A percentile compares a stretch with the other conserved stretches of the same genome.
These are phyloP conservation scores for Macrochelys suwanniensis DNA, from an alignment of 2,797 vertebrate species.

Conservation along the genomic window DNA sequence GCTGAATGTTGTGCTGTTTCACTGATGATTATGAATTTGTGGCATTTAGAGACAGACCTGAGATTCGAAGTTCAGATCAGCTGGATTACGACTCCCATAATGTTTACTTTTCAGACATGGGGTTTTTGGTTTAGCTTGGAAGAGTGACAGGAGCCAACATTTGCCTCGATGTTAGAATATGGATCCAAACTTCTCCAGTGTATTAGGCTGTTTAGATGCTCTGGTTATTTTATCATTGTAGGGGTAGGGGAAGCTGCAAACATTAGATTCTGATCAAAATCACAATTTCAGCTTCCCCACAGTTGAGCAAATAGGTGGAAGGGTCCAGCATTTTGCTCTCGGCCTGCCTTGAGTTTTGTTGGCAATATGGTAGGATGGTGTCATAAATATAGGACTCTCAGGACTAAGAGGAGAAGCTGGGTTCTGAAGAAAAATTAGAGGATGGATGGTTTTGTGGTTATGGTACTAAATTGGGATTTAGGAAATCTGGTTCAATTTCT, in stretches of 20 bases:
- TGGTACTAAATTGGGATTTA: background rate
- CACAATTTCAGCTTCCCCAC: background rate
- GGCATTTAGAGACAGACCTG: background rate
- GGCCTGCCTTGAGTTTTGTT: no score
- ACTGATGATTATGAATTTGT: background rate
- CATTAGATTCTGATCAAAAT: background rate
- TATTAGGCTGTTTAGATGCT: background rate
- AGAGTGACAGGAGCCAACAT: background rate
- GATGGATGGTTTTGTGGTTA: background rate
- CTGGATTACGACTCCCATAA: background rate
- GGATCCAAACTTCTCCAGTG: background rate
- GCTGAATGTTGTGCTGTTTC: background rate
- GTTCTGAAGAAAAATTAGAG: background rate
- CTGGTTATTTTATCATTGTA: background rate
- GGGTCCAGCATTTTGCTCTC: background rate
- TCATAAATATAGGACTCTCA: background rate
- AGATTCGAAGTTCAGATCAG: background rate
- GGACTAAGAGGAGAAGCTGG: background rate
- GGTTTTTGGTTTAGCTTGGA: background rate
- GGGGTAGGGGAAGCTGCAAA: background rate
- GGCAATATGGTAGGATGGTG: no score
- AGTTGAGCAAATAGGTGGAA: background rate
- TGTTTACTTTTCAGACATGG: background rate
- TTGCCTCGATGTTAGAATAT: background rate
- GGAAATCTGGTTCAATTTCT: background rate